A percentile compares a stretch with the other conserved stretches of the same genome.
Conservation (phyloP, 1,140 invertebrate genomes). For the Tetramorium alpestre region DNA sequence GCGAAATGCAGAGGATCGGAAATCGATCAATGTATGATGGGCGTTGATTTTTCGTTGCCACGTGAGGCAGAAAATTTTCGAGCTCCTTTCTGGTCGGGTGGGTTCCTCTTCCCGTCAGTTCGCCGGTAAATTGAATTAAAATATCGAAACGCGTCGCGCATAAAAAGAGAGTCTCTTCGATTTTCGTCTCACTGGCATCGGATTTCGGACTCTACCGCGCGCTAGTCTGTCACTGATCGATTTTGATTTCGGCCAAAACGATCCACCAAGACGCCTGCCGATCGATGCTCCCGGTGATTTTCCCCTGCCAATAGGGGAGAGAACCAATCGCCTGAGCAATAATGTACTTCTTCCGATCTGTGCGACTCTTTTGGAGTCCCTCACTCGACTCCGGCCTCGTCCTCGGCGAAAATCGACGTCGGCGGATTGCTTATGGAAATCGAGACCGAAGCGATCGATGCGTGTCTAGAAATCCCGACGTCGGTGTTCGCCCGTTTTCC, state of each 20-base stretch:
- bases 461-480: background rate
- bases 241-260: background rate
- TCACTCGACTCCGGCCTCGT: conserved; percentile 9
- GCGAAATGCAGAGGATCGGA: background rate
- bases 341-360: conserved; percentile 21
- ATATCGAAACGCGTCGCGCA: background rate
- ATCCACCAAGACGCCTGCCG: conserved; percentile 21
- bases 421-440: background rate
- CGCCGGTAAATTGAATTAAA: background rate
- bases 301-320: background rate
- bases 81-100: background rate
- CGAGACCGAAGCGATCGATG: background rate
- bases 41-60: background rate
- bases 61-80: background rate
- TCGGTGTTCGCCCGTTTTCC: background rate
- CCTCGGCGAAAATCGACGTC: background rate
- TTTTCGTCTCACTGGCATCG: background rate
- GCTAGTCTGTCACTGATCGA: background rate
- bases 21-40: background rate
- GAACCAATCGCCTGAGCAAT: conserved; percentile 46
- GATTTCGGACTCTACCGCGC: background rate
- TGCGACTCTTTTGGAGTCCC: background rate
- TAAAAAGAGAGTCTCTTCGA: background rate
- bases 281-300: conserved; percentile 43
- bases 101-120: background rate